Evolutionary conservation across 2,888 invertebrate species (phyloP), one percentile per base, ranked within the genome.

Genomic region (Scrobipalpa costella): DNA sequence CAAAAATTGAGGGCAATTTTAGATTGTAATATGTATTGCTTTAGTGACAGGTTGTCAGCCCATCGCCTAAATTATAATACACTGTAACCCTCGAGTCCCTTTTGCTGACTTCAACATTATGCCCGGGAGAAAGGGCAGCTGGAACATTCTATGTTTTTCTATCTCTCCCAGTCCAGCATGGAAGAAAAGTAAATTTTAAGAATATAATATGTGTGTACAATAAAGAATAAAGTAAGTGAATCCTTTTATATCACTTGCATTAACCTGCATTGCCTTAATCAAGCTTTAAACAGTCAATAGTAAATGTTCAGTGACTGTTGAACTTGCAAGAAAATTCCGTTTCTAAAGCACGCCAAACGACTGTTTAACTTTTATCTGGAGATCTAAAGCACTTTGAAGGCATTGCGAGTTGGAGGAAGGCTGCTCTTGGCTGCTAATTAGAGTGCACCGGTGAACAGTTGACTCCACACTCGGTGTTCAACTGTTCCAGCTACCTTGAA

Each of bases 371-470:
- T 5, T 7, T 44, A 50, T 50, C 19, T 50, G 9, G 50, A 50
- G 21, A 50, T 21, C 19, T 50, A 50, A 50, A 50, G 50, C 50
- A 17, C 50, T 50, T 44, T 44, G 44, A n/a, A 3, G 15, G 15
- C 44, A 44, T 40, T 13, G 13, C 40, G 11, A 40, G 40, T 40
- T 13, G 40, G 40, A 40, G 40, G 3, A 50, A 9, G 19, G 50
- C 21, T 21, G 21, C 50, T 50, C 50, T 50, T 50, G 50, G 11
- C 19, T 21, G 50, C 50, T 50, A 50, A 50, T 38, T 38, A 55
- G 52, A 40, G 33, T 13, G 34, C 58, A 47, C 33, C 50, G 21
- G 50, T 50, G 50, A 19, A 11, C 21, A 19, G 21, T 11, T 19
- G 38, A n/a, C n/a, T 15, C 15, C n/a, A 9, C 44, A 44, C n/a